Base-by-base conservation (phyloP, 92 coral and sea anemone genomes). In the Umimayanthus kanabou region DNA sequence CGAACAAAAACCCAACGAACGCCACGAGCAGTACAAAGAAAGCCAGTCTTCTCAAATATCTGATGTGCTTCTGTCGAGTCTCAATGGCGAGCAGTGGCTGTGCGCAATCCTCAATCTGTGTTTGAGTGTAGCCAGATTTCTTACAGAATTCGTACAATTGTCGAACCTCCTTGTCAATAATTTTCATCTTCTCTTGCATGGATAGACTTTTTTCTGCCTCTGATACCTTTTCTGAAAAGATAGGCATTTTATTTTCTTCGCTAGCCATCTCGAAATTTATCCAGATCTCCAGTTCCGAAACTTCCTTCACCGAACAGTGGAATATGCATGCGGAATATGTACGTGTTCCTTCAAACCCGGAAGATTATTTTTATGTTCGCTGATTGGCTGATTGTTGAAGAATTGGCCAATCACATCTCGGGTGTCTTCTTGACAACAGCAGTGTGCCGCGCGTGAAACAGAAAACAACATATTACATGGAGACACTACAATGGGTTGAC, bases 131-230 rank as follows among this genome's bases (percentile, higher is more conserved):
- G 53, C 99, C 99, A 4, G 95, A 93, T 76, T 97, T 95, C 84
- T 89, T 71, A 77, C 99, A 95, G 85, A 92, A 97, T 33, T 95
- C 94, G 80, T 91, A 96, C 39, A 97, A 93, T 80, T 95, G 88
- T 20, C 98, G 94, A 72, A 97, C 88, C 82, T 97, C 99, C n/a
- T 90, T 90, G 93, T 97, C 99, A 43, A 97, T 85, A 70, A 97
- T 84, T 53, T 93, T 80, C 76, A 97, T 77, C 93, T 97, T 97
- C 61, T 94, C 97, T 73, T 92, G 84, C n/a, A 97, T 80, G 73
- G 94, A 91, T 83, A 95, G 93, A 75, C 87, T 85, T 45, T 91
- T 90, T 71, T 97, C 99, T 9, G 88, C 96, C 49, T 94, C 96
- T 28, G 94, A 86, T 37, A 91, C 94, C n/a, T 90, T 80, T 33